phyloP scores from a whole-genome alignment of 2,797 vertebrate species.

The Synanceia verrucosa region DNA sequence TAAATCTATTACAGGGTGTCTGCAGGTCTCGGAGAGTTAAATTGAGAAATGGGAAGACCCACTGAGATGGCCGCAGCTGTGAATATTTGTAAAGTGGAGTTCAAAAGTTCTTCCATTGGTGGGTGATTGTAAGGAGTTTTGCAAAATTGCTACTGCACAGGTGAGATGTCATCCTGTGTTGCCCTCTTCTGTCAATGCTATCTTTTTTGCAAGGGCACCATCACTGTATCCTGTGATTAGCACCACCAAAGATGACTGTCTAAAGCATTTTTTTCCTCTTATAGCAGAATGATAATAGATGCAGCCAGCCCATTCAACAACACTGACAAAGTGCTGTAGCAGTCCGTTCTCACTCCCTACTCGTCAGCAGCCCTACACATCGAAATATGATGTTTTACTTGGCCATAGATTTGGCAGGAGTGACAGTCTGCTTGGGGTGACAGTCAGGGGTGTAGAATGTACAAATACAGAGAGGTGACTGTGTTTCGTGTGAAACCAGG shows the following conservation, averaged over 20 bases:
- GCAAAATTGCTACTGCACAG: background rate
- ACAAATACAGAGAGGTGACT: background rate
- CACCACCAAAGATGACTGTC: background rate
- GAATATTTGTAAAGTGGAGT: slow-evolving; percentile 19
- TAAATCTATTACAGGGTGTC: background rate
- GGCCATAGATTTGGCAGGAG: too few relatives aligned
- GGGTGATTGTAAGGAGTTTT: background rate
- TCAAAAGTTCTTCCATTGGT: slow-evolving; percentile 8
- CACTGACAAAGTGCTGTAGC: background rate
- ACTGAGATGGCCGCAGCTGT: background rate
- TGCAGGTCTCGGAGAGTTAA: background rate
- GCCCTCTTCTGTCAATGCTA: background rate
- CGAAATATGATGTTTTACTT: too few relatives aligned
- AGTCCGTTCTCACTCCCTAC: too few relatives aligned
- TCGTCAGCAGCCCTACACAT: too few relatives aligned
- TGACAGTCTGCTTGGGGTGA: too few relatives aligned
- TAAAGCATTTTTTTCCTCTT: background rate
- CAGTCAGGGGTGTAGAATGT: too few relatives aligned
- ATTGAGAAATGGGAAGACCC: background rate
- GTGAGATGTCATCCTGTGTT: too few relatives aligned
- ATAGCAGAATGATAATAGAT: background rate
- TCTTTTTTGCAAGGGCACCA: background rate
- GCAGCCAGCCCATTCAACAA: background rate
- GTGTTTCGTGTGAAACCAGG: background rate
- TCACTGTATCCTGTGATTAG: background rate